These are phyloP conservation scores for Bettongia penicillata DNA, from an alignment of 2,113 vertebrate species.

Conservation along the genomic window DNA sequence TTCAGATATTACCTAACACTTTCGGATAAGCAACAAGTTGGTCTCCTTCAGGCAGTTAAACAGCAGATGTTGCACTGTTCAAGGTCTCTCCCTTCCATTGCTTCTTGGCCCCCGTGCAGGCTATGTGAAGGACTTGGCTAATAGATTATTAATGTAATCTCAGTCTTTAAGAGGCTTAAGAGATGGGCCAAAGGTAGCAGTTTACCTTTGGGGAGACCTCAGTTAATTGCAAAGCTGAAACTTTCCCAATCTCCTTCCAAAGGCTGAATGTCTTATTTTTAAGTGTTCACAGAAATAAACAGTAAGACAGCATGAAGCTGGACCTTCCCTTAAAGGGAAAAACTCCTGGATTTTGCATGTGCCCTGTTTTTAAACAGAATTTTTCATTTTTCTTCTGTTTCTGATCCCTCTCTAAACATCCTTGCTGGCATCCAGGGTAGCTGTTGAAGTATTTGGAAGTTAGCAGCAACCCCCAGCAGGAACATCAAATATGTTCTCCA, in stretches of 20 bases:
- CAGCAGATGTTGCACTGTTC: background rate
- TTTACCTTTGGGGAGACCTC: background rate
- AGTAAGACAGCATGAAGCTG: background rate
- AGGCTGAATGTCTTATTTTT: background rate
- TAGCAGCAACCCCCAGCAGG: constrained; percentile 6
- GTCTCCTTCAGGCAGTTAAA: background rate
- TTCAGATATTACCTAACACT: background rate
- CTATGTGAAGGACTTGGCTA: background rate
- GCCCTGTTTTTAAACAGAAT: background rate
- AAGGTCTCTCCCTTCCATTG: background rate
- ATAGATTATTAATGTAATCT: background rate
- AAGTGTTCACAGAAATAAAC: background rate
- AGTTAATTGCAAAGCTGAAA: background rate
- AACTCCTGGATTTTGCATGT: background rate
- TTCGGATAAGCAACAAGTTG: background rate
- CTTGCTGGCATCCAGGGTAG: background rate
- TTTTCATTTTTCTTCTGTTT: background rate
- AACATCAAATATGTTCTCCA: constrained; percentile 26
- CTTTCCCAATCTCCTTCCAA: background rate
- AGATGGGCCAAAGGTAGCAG: background rate
- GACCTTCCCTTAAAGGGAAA: constrained; percentile 9
- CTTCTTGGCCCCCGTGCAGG: background rate
- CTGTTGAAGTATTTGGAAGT: constrained; percentile 1
- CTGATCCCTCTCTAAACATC: background rate
- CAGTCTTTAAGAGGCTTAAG: background rate